A percentile compares a stretch with the other conserved stretches of the same genome.
phyloP scores from a whole-genome alignment of 92 coral and sea anemone genomes.

The Epizoanthus illoricatus region DNA sequence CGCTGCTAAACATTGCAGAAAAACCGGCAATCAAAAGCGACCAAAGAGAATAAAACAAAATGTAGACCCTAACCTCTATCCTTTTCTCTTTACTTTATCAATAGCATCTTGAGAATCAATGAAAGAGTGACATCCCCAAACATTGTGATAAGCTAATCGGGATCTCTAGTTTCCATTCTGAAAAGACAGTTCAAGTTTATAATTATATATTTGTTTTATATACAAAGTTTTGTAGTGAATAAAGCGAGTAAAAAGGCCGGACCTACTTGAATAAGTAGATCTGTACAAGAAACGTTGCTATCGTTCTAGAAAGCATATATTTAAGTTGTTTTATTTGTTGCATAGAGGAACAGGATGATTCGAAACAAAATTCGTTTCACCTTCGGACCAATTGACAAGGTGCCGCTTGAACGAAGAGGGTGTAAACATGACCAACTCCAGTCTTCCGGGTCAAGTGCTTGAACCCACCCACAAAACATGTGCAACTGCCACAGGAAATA shows the following conservation, averaged over 20 bases:
- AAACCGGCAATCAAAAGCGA: background rate
- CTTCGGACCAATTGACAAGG: background rate
- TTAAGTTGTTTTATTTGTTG: background rate
- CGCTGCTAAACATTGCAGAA: background rate
- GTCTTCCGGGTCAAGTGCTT: background rate
- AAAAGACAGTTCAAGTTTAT: background rate
- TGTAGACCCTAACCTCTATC: background rate
- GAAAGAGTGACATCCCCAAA: background rate
- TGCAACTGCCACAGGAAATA: slow-evolving; percentile 17
- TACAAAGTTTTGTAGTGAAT: too few species aligned
- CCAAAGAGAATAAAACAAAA: background rate
- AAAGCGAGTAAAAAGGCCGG: too few species aligned
- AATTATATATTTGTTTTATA: too few species aligned
- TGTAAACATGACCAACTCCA: background rate
- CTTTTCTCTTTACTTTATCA: background rate
- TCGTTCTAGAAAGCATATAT: background rate
- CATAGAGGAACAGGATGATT: background rate
- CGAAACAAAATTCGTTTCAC: background rate
- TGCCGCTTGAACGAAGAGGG: background rate
- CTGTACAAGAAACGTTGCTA: too few species aligned
- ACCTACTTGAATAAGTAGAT: too few species aligned
- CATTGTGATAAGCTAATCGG: background rate
- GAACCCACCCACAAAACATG: slow-evolving; percentile 9
- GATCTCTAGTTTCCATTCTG: background rate
- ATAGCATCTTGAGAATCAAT: background rate